These are phyloP conservation scores for Pedionomus torquatus DNA, from an alignment of 2,113 vertebrate genomes.

Conservation along the genomic window DNA sequence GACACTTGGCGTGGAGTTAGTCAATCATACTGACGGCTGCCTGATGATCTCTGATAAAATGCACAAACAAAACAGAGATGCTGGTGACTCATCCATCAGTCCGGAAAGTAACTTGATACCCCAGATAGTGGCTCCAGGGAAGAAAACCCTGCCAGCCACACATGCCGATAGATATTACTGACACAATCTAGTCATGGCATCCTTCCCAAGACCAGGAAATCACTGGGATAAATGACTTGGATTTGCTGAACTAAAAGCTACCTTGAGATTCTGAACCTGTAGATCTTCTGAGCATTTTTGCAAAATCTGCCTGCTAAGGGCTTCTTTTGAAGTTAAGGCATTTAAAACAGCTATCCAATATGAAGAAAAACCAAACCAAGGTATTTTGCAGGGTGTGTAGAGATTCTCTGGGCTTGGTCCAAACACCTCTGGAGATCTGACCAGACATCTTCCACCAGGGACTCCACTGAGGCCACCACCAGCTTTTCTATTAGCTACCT, in stretches of 20 bases:
- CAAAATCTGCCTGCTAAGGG: neutral
- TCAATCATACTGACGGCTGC: constrained; percentile 61
- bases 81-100: constrained; percentile 54
- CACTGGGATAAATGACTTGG: neutral
- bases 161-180: neutral
- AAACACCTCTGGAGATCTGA: neutral
- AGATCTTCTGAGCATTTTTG: neutral
- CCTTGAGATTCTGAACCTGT: neutral
- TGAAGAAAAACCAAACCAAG: neutral
- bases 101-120: neutral
- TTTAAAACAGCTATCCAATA: neutral
- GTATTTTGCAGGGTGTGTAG: neutral
- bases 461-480: neutral
- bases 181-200: neutral
- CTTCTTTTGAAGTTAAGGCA: neutral
- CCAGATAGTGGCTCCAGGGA: neutral
- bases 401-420: neutral
- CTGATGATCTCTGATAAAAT: constrained; percentile 61
- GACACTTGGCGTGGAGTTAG: constrained; percentile 34
- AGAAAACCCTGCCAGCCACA: constrained; percentile 17
- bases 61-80: constrained; percentile 52
- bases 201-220: neutral
- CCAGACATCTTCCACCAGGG: neutral
- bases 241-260: neutral
- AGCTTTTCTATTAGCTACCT: neutral